Percentiles rank a stretch among this genome's conserved stretches.
phyloP scores from a whole-genome alignment of 2,888 invertebrate species.

The Drosophila pullipes region DNA sequence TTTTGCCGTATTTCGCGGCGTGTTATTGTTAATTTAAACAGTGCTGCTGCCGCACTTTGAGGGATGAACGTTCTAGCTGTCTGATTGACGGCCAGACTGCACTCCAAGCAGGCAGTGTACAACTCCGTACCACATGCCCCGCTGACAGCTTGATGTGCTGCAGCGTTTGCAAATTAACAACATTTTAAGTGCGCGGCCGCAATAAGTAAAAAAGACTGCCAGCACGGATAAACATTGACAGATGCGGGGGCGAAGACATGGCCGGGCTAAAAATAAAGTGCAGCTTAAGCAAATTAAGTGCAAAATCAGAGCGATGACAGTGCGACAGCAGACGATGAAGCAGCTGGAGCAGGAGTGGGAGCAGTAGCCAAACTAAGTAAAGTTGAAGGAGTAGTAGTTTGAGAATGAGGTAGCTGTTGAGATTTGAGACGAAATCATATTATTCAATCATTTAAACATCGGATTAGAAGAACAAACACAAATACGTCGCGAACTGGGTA shows the following conservation, averaged over 20 bases:
- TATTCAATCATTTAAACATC: slow-evolving; percentile 78
- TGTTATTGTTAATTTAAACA: slow-evolving; percentile 78
- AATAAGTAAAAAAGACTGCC: slow-evolving; percentile 46
- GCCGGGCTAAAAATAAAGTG: slow-evolving; percentile 68
- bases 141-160: slow-evolving; percentile 70
- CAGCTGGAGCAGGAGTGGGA: neutral
- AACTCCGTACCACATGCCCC: slow-evolving; percentile 31
- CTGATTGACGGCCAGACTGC: slow-evolving; percentile 42
- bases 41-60: slow-evolving; percentile 45
- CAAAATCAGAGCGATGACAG: slow-evolving; percentile 58
- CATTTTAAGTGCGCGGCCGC: slow-evolving; percentile 69
- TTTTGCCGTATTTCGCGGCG: slow-evolving; percentile 59
- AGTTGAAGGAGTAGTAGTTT: slow-evolving; percentile 1
- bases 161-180: slow-evolving; percentile 71
- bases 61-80: slow-evolving; percentile 55
- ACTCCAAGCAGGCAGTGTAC: slow-evolving; percentile 4
- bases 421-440: slow-evolving; percentile 35
- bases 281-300: slow-evolving; percentile 80
- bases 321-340: slow-evolving; percentile 5
- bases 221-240: slow-evolving; percentile 67
- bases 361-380: neutral
- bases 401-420: slow-evolving; percentile 38
- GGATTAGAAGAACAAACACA: slow-evolving; percentile 33
- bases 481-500: slow-evolving; percentile 7
- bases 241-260: slow-evolving; percentile 24